A percentile compares a stretch with the other conserved stretches of the same genome.
Conservation (phyloP, 2,888 invertebrate species). For the Calephelis perditalis region DNA sequence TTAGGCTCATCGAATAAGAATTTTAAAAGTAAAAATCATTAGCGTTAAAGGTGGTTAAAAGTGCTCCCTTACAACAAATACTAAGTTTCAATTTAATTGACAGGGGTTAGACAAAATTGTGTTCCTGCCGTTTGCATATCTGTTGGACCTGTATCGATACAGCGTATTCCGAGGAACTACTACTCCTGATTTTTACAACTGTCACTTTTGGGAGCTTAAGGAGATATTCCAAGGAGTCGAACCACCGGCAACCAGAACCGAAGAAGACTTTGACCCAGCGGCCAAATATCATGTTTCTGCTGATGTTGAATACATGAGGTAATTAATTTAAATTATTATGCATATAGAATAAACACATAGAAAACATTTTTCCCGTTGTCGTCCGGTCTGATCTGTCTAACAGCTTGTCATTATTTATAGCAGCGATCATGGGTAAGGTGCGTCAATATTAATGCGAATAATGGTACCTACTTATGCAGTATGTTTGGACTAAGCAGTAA, state of each 20-base stretch:
- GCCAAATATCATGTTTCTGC: conserved; percentile 83
- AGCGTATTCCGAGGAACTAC: conserved; percentile 81
- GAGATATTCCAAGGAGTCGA: conserved; percentile 80
- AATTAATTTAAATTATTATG: conserved; percentile 23
- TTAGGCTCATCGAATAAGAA: too few relatives aligned
- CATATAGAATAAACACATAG: too few relatives aligned
- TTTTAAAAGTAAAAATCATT: too few relatives aligned
- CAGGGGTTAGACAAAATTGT: conserved; percentile 84
- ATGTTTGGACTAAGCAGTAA: too few relatives aligned
- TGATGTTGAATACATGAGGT: conserved; percentile 83
- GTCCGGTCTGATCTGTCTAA: too few relatives aligned
- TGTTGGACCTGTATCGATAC: conserved; percentile 84
- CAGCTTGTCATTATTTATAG: too few relatives aligned
- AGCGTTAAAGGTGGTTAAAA: too few relatives aligned
- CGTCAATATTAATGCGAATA: too few relatives aligned
- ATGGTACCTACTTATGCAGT: too few relatives aligned
- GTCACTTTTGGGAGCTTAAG: conserved; percentile 81
- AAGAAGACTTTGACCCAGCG: conserved; percentile 82
- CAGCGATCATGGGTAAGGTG: too few relatives aligned
- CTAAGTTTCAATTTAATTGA: conserved; percentile 25
- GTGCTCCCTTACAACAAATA: too few relatives aligned
- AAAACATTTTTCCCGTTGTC: not conserved
- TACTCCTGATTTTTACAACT: conserved; percentile 78
- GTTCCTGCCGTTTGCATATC: conserved; percentile 83
- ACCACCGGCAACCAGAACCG: conserved; percentile 79